Base-by-base conservation (phyloP, 2,888 invertebrate species). In the Cephus sareptanus region DNA sequence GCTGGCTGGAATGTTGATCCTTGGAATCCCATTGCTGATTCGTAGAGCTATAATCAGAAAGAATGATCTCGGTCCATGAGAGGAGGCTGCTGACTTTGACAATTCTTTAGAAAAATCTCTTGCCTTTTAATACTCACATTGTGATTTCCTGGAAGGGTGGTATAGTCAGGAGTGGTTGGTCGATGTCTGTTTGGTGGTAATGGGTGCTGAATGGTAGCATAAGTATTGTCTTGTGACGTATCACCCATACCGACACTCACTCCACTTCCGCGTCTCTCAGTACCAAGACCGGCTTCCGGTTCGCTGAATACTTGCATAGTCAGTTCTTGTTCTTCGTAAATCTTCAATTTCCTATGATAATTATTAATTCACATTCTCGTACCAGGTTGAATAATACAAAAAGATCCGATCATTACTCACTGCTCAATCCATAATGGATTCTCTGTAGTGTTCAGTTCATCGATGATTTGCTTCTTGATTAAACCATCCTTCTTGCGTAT, bases 341-440 rank as follows among this genome's bases (percentile, higher is more conserved):
- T 94, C 89, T 97, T 95, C 35, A 97, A 92, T 92, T 97, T 97
- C 87, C 95, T 96, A 83, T 34, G 78, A 77, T 79, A 76, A 75
- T 74, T 74, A 34, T 73, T 33, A 15, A 35, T 56, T 75, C 4
- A 3, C 4, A 31, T 31, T 71, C 33, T 31, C 71, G 15, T 71
- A 6, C 4, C 76, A 37, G 30, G 30, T 74, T 33, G 1, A 30
- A 34, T n/a, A 23, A 12, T n/a, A 35, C 6, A 70, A 74, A 34
- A 74, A 74, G 68, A 79, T 37, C 75, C 75, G 11, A 73, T 31
- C 13, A 6, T 34, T 76, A 92, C 94, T 93, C 91, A 95, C 95
- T 97, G 97, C 93, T 98, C 98, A 87, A 97, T 95, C 98, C 97
- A 98, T 23, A 98, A 92, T 0, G 97, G 98, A 93, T 98, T 98